phyloP scores from a whole-genome alignment of 2,888 invertebrate species.

The Cynaeus angustus region DNA sequence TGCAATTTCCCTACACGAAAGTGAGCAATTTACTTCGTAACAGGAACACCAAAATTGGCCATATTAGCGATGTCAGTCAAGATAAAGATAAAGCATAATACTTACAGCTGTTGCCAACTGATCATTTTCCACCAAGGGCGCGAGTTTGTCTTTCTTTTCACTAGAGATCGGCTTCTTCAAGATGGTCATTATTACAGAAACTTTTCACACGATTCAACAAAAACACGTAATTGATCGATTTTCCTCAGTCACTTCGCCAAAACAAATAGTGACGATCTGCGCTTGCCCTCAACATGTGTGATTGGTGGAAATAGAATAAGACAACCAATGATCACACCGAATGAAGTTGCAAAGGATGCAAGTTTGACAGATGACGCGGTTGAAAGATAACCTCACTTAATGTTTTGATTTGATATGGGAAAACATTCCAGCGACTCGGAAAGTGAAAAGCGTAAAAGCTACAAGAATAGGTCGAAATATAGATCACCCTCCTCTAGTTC shows the following conservation, averaged over 20 bases:
- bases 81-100: slow-evolving; percentile 11
- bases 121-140: slow-evolving; percentile 78
- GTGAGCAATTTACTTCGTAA: neutral
- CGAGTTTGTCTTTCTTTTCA: slow-evolving; percentile 83
- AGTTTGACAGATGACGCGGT: slow-evolving; percentile 8
- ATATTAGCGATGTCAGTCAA: slow-evolving; percentile 27
- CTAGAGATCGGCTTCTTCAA: slow-evolving; percentile 83
- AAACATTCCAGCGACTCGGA: slow-evolving; percentile 71
- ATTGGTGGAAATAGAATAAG: neutral
- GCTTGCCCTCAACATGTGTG: slow-evolving; percentile 12
- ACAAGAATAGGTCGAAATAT: slow-evolving; percentile 67
- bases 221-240: slow-evolving; percentile 49
- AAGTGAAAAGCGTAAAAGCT: slow-evolving; percentile 66
- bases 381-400: slow-evolving; percentile 2
- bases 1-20: neutral
- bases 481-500: slow-evolving; percentile 68
- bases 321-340: neutral
- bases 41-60: slow-evolving; percentile 18
- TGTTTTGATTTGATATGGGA: slow-evolving; percentile 64
- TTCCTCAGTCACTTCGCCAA: slow-evolving; percentile 29
- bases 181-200: slow-evolving; percentile 80
- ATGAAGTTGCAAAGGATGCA: slow-evolving; percentile 11
- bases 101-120: slow-evolving; percentile 69
- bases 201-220: slow-evolving; percentile 28
- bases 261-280: slow-evolving; percentile 46